Base-by-base conservation (phyloP, 2,888 invertebrate genomes). In the Caenorhabditis sp. region DNA sequence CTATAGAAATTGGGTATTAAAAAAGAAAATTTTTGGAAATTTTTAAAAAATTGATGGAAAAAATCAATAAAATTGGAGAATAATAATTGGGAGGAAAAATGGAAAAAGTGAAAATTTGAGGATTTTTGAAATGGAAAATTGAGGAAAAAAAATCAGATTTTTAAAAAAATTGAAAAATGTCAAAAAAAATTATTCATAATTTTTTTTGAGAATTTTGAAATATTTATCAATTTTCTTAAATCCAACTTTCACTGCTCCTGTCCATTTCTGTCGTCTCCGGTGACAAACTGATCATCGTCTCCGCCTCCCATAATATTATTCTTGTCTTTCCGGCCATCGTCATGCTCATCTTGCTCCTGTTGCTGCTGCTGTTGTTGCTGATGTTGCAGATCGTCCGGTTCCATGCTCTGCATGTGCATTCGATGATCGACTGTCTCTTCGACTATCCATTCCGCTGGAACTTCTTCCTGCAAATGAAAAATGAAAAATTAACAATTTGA, bases 401-500 rank as follows among this genome's bases (percentile, higher is more conserved):
- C 79, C 15, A 68, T 22, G 11, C 24, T 61, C 44, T 79, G 56
- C 20, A 71, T 18, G 28, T 71, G 61, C 55, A 62, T 50, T 11
- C 37, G 65, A 22, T 78, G 64, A 37, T 79, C 78, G 0, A 82
- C 82, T 6, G 82, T 74, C 47, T 82, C 78, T 32, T 82, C 82
- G 1, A 78, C 78, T 26, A 82, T 82, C 82, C 82, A 82, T 24
- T 78, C 82, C 18, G 56, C 68, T 15, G 77, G 74, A 6, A 80
- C 81, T 61, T 78, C 74, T 44, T 74, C 81, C 61, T 76, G 35
- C 24, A 44, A 40, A 18, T 28, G 24, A 20, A 51, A 51, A 20
- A 1, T n/a, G 26, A 15, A 26, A n/a, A n/a, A n/a, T n/a, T n/a
- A n/a, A n/a, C n/a, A n/a, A n/a, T n/a, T n/a, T n/a, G n/a, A n/a